Evolutionary conservation across 1,140 invertebrate species (phyloP), one percentile per base, ranked within the genome.

Genomic region (Drosophila ohnishii): DNA sequence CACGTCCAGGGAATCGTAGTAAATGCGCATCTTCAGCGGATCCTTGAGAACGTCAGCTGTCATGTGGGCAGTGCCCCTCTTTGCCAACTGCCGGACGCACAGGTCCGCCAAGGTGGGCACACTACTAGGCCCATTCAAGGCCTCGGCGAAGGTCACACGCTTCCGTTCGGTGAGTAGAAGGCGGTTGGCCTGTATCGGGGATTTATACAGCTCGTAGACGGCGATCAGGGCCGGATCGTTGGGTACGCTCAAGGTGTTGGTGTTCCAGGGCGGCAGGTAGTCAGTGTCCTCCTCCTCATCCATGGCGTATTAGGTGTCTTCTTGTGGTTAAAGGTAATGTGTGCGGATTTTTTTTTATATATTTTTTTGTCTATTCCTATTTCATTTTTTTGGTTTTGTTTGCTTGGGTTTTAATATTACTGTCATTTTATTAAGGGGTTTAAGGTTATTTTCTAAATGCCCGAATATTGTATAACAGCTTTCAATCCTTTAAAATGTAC

Each of bases 1-100:
- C 8, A 91, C 62, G 30, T 82, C 74, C 7, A 91, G 42, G 1
- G 75, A 47, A 32, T 90, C 90, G 61, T 78, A 90, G 51, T 78
- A 37, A 3, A 90, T 59, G 55, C 80, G 80, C 47, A 81, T 16
- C 57, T 71, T 76, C 0, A 61, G 8, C 3, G 73, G 71, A 76
- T 90, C 51, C 0, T 61, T 25, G 10, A 39, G 50, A 4, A 89
- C 60, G 2, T n/a, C 37, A 5, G 61, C 45, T 6, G 76, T 8
- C 9, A 71, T 61, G 11, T 73, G 10, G 1, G 51, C 13, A 6
- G 55, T 65, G 7, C 72, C 76, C 9, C 37, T 4, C 37, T 59
- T 65, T 2, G 89, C 80, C 57, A 90, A 19, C 4, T 76, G 53
- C 3, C 80, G 75, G 3, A 85, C 74, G 39, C 73, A 75, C 3